Percentiles rank a stretch among this genome's conserved stretches.
Conservation (phyloP, 2,888 invertebrate genomes). For the Cordilura impudica region DNA sequence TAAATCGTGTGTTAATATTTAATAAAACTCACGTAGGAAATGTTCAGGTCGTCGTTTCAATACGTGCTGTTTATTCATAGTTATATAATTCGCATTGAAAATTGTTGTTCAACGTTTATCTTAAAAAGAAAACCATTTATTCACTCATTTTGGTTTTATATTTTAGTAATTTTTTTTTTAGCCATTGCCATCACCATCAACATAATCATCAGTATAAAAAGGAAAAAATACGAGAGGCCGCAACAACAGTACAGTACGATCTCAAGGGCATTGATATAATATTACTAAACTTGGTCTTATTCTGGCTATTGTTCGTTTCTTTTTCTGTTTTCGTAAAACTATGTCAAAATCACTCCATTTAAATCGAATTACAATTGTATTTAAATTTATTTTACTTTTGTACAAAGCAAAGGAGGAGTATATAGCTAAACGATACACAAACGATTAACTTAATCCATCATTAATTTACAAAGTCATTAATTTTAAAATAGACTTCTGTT, state of each 20-base stretch:
- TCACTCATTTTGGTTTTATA: not conserved
- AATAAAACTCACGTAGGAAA: constrained; percentile 30
- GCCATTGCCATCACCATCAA: not conserved
- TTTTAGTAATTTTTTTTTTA: constrained; percentile 1
- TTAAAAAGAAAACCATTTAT: not conserved
- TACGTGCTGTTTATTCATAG: constrained; percentile 26
- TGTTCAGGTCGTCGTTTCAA: constrained; percentile 13
- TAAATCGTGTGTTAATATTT: constrained; percentile 44
- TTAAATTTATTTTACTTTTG: constrained; percentile 2
- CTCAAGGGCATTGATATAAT: constrained; percentile 45
- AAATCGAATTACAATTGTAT: constrained; percentile 27
- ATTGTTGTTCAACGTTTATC: not conserved
- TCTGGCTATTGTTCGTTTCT: not conserved
- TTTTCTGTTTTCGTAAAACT: constrained; percentile 5
- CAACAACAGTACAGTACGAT: not conserved
- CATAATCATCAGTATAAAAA: not conserved
- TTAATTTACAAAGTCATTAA: constrained; percentile 58
- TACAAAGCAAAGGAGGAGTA: not conserved
- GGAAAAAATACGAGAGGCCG: not conserved
- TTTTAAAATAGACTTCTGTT: constrained; percentile 46
- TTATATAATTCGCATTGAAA: not conserved
- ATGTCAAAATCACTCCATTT: constrained; percentile 17
- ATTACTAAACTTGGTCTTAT: constrained; percentile 21
- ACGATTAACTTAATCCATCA: constrained; percentile 58
- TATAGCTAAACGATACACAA: constrained; percentile 35